A percentile compares a stretch with the other conserved stretches of the same genome.
Conservation (phyloP, 2,113 vertebrate species). For the cat (Felis catus) region DNA sequence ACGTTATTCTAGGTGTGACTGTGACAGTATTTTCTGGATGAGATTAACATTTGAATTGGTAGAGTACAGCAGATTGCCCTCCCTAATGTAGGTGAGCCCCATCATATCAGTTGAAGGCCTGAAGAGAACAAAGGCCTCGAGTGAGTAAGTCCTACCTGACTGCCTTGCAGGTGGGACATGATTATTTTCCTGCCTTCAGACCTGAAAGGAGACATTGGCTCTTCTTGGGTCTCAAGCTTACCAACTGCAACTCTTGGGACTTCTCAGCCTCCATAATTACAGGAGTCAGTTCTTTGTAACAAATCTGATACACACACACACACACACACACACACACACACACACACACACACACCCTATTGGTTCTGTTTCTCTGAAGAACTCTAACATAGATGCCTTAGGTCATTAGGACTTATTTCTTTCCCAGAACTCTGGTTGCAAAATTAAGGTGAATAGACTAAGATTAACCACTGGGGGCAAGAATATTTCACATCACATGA, state of each 20-base stretch:
- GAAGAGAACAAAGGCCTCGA: background rate
- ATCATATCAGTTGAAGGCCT: background rate
- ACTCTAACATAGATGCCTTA: background rate
- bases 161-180: background rate
- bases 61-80: background rate
- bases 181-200: background rate
- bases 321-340: background rate
- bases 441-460: background rate
- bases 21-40: background rate
- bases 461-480: background rate
- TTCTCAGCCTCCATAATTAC: background rate
- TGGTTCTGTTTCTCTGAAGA: slow-evolving; percentile 5
- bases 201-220: background rate
- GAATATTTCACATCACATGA: background rate
- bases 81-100: background rate
- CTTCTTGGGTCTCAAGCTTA: background rate
- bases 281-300: background rate
- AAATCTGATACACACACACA: background rate
- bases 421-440: background rate
- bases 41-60: background rate
- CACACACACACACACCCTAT: too few relatives aligned
- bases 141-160: background rate
- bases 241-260: background rate
- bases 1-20: background rate
- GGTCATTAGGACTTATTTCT: background rate